Base-by-base conservation (phyloP, 2,113 vertebrate genomes). In the Coregonus clupeaformis region DNA sequence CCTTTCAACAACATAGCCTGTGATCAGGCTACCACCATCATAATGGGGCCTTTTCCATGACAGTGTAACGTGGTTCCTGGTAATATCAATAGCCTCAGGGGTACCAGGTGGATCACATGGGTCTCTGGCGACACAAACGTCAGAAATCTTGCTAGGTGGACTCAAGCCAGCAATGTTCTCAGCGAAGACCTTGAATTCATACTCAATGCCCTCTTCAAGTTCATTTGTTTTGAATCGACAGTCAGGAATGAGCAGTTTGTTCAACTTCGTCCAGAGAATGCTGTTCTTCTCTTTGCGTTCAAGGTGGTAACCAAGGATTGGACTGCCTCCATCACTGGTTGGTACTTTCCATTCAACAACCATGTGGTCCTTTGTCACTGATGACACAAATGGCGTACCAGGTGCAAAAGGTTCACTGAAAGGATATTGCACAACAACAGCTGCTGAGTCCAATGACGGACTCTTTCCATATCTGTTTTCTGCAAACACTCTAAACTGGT, bases 401-500 rank as follows among this genome's bases (percentile, higher is more conserved):
- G 98, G 97, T 77, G 97, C 95, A 18, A 94, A 93, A 80, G 98
- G 98, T 76, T 92, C 92, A 89, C 92, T 98, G 89, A 96, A 99
- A 68, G 97, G 97, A 88, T 99, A 99, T 81, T 97, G 96, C 65
- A 96, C 97, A 88, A 97, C 63, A 85, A 98, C 79, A 78, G 93
- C 77, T 68, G 93, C 80, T 81, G 98, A 99, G 83, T 97, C 88
- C 59, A 99, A 86, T 29, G 95, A 80, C 66, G 92, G 47, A 65
- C 97, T 98, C 88, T 97, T 99, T 81, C 98, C 98, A 76, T 99
- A 99, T 75, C 98, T 94, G 52, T 99, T 99, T 92, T 99, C 97
- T 87, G 98, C 95, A 90, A 92, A 96, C 76, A 99, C 95, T 92
- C 96, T 96, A 82, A 99, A 99, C 73, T 99, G 98, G 90, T 99